These are phyloP conservation scores for Spinus pinus DNA, from an alignment of 2,797 vertebrate genomes.

Conservation along the genomic window DNA sequence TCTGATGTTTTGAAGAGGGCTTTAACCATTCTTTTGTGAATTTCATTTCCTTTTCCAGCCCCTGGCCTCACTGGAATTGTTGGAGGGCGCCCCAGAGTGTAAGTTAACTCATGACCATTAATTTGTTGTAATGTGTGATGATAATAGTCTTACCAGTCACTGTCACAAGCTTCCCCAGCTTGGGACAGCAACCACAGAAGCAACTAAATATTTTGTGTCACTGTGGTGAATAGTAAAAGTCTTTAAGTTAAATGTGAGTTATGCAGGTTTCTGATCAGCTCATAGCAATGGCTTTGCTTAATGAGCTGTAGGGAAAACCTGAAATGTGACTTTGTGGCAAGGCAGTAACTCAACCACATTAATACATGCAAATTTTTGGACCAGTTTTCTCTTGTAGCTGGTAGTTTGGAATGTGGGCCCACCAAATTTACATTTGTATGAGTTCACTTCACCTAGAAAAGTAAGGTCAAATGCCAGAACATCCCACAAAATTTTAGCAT, in stretches of 20 bases:
- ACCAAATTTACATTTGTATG: not conserved
- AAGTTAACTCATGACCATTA: conserved; percentile 48
- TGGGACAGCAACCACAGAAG: not conserved
- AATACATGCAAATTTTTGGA: not conserved
- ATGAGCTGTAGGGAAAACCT: not conserved
- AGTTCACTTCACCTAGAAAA: not conserved
- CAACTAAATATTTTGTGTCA: not conserved
- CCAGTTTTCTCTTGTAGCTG: not conserved
- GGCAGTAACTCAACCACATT: not conserved
- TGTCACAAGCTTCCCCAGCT: not conserved
- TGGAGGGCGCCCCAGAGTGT: conserved; percentile 84
- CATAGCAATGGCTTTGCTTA: not conserved
- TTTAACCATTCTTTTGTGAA: not conserved
- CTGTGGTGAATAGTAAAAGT: not conserved
- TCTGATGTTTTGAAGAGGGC: not conserved
- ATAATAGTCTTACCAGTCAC: not conserved
- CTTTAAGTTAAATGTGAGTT: not conserved
- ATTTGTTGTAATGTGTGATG: not conserved
- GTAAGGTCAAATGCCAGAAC: not conserved
- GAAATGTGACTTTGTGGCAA: not conserved
- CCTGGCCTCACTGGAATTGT: conserved; percentile 82
- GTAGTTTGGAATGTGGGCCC: not conserved
- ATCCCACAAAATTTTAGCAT: not conserved
- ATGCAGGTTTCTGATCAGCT: not conserved
- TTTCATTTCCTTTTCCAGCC: conserved; percentile 69